phyloP scores from a whole-genome alignment of 2,113 vertebrate species.

The Anguilla japonica region DNA sequence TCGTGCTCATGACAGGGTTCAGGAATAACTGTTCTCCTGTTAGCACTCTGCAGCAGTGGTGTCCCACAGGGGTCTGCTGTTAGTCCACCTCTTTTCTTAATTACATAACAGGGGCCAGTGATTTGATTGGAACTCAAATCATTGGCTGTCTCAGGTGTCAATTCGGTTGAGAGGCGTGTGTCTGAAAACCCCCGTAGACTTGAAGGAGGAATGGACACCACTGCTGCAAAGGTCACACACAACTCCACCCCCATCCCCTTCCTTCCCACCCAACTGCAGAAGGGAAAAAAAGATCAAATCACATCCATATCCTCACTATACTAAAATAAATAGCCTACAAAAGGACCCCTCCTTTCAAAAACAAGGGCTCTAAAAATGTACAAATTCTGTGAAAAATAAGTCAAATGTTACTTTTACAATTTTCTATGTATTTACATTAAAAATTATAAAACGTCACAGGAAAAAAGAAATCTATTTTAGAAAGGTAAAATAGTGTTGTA shows the following conservation, averaged over 20 bases:
- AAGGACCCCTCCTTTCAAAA: slow-evolving; percentile 58
- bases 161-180: slow-evolving; percentile 11
- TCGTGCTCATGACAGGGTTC: neutral
- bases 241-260: neutral
- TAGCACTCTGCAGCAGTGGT: neutral
- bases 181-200: neutral
- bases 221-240: neutral
- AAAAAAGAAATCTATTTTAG: slow-evolving; percentile 65
- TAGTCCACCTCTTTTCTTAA: neutral
- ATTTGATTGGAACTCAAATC: slow-evolving; percentile 62
- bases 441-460: slow-evolving; percentile 79
- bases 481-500: slow-evolving; percentile 66
- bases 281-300: slow-evolving; percentile 30
- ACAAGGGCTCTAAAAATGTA: slow-evolving; percentile 74
- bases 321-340: slow-evolving; percentile 90
- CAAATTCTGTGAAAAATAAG: slow-evolving; percentile 75
- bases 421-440: slow-evolving; percentile 77
- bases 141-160: slow-evolving; percentile 56
- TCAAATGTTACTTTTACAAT: slow-evolving; percentile 76
- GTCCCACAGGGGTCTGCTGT: neutral
- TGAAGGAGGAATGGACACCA: neutral
- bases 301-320: slow-evolving; percentile 62
- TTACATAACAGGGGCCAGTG: neutral
- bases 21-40: neutral
- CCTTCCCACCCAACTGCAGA: slow-evolving; percentile 38